Conservation (phyloP, 37 sponge, comb jelly and placozoan genomes). For the Beroe forskalii region DNA sequence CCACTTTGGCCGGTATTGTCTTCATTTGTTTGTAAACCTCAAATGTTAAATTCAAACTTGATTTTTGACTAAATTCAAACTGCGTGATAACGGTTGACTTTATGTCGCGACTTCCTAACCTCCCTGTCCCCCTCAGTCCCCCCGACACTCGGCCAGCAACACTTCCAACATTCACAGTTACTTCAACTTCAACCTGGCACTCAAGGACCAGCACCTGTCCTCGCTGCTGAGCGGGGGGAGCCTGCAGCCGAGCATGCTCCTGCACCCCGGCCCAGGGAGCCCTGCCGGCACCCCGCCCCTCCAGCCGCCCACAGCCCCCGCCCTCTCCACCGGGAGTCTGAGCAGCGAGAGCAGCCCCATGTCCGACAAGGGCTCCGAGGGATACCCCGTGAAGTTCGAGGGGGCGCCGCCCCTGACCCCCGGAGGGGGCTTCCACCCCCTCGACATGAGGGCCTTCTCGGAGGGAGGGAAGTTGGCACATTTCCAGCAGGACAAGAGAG, state of each 20-base stretch:
- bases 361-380: background rate
- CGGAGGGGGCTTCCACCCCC: background rate
- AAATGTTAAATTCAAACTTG: no score
- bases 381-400: background rate
- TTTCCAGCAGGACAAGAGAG: background rate
- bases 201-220: slow-evolving; percentile 21
- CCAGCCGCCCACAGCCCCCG: background rate
- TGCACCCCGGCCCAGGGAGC: background rate
- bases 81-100: no score
- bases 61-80: no score
- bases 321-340: slow-evolving; percentile 16
- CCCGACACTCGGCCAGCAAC: background rate
- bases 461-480: background rate
- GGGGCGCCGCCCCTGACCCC: background rate
- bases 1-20: no score
- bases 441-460: background rate
- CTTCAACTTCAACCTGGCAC: slow-evolving; percentile 58
- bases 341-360: slow-evolving; percentile 54
- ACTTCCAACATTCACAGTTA: slow-evolving; percentile 43
- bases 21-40: no score
- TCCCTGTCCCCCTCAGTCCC: background rate
- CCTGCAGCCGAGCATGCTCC: background rate
- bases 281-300: slow-evolving; percentile 39
- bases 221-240: background rate
- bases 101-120: background rate